A percentile compares a stretch with the other conserved stretches of the same genome.
Evolutionary conservation across 2,113 vertebrate genomes (phyloP).

Genomic region (Heterotilapia buettikoferi): DNA sequence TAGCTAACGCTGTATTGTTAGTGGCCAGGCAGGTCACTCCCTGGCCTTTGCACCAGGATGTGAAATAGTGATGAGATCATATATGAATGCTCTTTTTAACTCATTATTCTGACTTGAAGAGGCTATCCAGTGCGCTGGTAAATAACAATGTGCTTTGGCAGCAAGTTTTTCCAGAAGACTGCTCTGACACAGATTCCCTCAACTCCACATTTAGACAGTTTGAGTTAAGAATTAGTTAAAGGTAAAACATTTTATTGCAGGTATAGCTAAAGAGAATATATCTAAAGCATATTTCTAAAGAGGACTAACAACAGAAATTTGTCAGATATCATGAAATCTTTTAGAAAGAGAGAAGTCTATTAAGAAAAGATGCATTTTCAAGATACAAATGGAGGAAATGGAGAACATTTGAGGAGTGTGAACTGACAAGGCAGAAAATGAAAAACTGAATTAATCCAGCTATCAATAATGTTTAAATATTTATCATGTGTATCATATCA

Average conservation of each 20-base stretch:
- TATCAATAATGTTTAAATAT: neutral
- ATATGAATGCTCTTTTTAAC: conserved; percentile 45
- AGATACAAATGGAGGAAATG: neutral
- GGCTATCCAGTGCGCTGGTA: conserved; percentile 13
- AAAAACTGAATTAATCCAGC: neutral
- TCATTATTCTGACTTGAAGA: conserved; percentile 8
- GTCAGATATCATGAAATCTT: neutral
- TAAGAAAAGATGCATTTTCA: neutral
- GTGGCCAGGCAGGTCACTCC: conserved; percentile 32
- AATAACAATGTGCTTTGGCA: conserved; percentile 33
- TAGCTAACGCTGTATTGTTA: conserved; percentile 63
- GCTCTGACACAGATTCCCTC: neutral
- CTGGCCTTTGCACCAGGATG: conserved; percentile 42
- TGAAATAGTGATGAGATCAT: conserved; percentile 66
- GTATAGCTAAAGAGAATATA: neutral
- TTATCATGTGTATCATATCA: neutral
- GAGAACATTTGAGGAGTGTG: neutral
- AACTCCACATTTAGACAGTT: neutral
- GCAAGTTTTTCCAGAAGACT: neutral
- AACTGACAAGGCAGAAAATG: neutral
- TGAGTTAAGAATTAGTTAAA: neutral
- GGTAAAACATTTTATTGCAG: neutral
- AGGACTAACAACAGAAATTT: neutral
- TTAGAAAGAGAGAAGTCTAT: neutral
- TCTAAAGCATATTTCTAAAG: neutral